Conservation (phyloP, 1,140 invertebrate species). For the Subanguina moxae region DNA sequence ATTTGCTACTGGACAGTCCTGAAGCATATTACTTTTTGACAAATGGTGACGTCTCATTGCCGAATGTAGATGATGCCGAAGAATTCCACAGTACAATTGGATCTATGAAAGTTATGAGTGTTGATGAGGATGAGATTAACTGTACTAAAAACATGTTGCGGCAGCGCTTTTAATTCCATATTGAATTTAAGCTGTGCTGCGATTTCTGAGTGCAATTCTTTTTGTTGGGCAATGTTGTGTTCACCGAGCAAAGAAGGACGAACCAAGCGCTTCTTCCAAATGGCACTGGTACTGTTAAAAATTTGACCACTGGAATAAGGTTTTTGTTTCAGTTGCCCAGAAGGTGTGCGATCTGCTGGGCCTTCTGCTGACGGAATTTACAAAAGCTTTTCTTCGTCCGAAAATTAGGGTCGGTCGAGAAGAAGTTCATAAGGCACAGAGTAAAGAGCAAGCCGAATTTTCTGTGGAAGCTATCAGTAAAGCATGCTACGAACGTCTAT, state of each 20-base stretch:
- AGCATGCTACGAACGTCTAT: constrained; percentile 95
- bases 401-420: constrained; percentile 96
- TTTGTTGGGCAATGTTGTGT: constrained; percentile 94
- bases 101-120: constrained; percentile 90
- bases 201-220: constrained; percentile 89
- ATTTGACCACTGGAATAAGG: too few species aligned
- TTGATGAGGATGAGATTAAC: background rate
- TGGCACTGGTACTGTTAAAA: constrained; percentile 76
- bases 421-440: constrained; percentile 96
- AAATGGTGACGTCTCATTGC: constrained; percentile 73
- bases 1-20: constrained; percentile 70
- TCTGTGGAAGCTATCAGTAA: constrained; percentile 97
- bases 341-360: constrained; percentile 80
- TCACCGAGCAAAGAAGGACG: constrained; percentile 92
- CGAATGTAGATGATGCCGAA: constrained; percentile 84
- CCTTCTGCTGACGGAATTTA: constrained; percentile 92
- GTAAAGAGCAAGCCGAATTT: constrained; percentile 98
- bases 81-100: constrained; percentile 90
- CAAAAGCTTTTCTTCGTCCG: constrained; percentile 92
- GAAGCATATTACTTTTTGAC: constrained; percentile 88
- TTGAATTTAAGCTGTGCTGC: constrained; percentile 74
- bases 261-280: constrained; percentile 69
- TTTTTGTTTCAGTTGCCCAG: constrained; percentile 63
- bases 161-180: background rate
- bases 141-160: background rate